Conservation (phyloP, 2,888 invertebrate species). For the Volucella inflata region DNA sequence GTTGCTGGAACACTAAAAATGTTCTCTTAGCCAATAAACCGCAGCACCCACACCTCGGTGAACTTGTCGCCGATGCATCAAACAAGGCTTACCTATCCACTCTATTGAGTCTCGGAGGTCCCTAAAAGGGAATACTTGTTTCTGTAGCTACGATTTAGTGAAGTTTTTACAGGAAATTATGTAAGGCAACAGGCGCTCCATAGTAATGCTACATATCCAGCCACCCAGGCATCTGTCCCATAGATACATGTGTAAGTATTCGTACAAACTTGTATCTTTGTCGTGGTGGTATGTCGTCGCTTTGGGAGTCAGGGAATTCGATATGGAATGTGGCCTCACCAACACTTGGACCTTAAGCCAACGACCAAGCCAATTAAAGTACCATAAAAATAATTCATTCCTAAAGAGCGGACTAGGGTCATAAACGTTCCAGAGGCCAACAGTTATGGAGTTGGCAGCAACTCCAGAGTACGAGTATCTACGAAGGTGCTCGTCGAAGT, state of each 20-base stretch:
- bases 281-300: conserved; percentile 45
- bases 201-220: neutral
- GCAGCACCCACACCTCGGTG: conserved; percentile 65
- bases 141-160: conserved; percentile 52
- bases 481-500: neutral
- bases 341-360: conserved; percentile 36
- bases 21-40: conserved; percentile 14
- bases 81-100: conserved; percentile 40
- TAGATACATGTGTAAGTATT: neutral
- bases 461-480: neutral
- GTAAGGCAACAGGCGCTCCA: conserved; percentile 55
- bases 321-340: conserved; percentile 59
- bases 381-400: conserved; percentile 74
- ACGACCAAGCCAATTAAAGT: conserved; percentile 67
- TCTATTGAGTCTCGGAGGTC: conserved; percentile 2
- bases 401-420: conserved; percentile 58
- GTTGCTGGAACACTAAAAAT: neutral
- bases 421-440: conserved; percentile 49
- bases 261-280: conserved; percentile 17
- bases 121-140: conserved; percentile 67
- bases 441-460: conserved; percentile 11
- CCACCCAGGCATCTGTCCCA: conserved; percentile 31
- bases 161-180: conserved; percentile 53
- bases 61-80: conserved; percentile 67
- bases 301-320: conserved; percentile 44